Conservation (phyloP, 2,113 vertebrate genomes). For the Onychostoma macrolepis region DNA sequence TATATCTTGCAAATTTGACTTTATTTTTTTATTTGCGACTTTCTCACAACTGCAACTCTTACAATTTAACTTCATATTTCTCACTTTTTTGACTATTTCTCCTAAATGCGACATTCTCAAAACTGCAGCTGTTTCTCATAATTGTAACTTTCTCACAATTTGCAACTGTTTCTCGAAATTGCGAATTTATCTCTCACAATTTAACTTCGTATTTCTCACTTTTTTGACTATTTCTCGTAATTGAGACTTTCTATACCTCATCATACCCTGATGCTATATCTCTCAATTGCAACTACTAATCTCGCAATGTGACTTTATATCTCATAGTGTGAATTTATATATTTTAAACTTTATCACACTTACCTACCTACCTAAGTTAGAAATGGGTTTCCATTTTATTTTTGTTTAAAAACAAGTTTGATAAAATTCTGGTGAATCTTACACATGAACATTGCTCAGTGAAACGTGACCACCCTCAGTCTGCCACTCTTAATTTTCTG, state of each 20-base stretch:
- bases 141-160: background rate
- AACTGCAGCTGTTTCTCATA: background rate
- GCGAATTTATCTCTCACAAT: no score
- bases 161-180: no score
- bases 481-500: conserved; percentile 18
- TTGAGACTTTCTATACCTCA: background rate
- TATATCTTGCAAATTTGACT: no score
- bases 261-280: background rate
- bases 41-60: background rate
- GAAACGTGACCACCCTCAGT: background rate
- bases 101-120: no score
- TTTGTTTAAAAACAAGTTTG: background rate
- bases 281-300: background rate
- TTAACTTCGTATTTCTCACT: background rate
- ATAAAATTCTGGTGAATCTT: background rate
- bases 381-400: background rate
- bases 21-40: background rate
- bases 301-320: background rate
- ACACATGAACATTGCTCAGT: background rate
- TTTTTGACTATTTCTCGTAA: background rate
- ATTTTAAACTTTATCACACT: background rate
- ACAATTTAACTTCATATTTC: no score
- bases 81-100: no score
- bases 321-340: background rate
- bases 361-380: background rate